Base-by-base conservation (phyloP, 2,888 invertebrate genomes). In the Caenorhabditis drosophilae region DNA sequence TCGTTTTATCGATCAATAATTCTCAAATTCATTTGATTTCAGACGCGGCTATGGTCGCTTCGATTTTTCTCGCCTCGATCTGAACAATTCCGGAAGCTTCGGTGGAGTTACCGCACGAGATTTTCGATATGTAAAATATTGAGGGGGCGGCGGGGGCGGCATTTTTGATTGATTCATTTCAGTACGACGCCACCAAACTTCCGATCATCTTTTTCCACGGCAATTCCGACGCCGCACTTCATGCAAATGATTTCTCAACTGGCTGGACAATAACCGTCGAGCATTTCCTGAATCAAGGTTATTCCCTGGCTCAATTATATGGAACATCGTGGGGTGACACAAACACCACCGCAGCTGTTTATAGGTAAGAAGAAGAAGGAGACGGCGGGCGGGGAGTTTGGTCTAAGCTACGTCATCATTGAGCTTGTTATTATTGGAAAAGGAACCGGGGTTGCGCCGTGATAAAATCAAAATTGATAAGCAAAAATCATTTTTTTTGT, bases 121-220 rank as follows among this genome's bases (percentile, higher is more conserved):
- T 15, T 36, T 42, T 41, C 40, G 56, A 40, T 48, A 31, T 34
- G 55, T 55, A 36, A 51, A 55, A 23, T 9, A 42, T 6, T 11
- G 22, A 12, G 11, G n/a, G 6, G 34, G 25, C 16, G n/a, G 45
- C n/a, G n/a, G n/a, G n/a, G n/a, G n/a, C n/a, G n/a, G n/a, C n/a
- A n/a, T n/a, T n/a, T n/a, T n/a, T n/a, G n/a, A n/a, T n/a, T n/a
- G n/a, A n/a, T n/a, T n/a, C n/a, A n/a, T 26, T 57, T 46, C 56
- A 61, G 55, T 48, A 47, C 27, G 52, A 56, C 50, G 35, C 63
- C 9, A 23, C 45, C 20, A 57, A 58, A 50, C 49, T 51, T 41
- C 72, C 70, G n/a, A 63, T 75, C 15, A 53, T 75, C 48, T 70
- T 74, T 58, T 62, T 73, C 47, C 76, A 76, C 36, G 76, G 76